Percentiles rank a stretch among this genome's conserved stretches.
Conservation (phyloP, 2,113 vertebrate species). For the Excalfactoria chinensis region DNA sequence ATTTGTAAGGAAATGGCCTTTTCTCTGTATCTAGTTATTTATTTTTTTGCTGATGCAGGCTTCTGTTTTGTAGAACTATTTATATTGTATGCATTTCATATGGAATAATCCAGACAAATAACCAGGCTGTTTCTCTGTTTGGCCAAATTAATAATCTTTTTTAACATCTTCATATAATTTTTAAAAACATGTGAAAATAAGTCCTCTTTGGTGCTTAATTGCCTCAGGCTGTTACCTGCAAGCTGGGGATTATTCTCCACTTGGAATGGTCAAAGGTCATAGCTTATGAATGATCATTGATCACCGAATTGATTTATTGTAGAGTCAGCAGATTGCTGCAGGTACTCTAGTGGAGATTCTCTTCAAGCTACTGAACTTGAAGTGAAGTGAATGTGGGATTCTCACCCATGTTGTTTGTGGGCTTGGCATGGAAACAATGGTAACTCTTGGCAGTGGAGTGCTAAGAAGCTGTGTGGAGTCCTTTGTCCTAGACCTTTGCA, state of each 20-base stretch:
- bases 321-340: background rate
- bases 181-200: background rate
- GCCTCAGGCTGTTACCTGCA: background rate
- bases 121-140: background rate
- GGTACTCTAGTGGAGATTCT: background rate
- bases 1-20: background rate
- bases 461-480: background rate
- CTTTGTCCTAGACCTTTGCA: background rate
- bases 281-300: background rate
- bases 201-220: background rate
- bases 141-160: background rate
- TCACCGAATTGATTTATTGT: background rate
- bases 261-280: background rate
- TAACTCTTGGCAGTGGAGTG: background rate
- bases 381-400: background rate
- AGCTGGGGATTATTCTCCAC: background rate
- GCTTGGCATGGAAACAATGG: background rate
- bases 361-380: background rate
- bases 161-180: background rate
- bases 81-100: background rate
- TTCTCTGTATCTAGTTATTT: background rate
- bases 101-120: background rate
- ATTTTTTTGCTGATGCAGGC: background rate
- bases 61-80: background rate
- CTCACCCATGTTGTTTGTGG: background rate